Evolutionary conservation across 2,888 invertebrate species (phyloP), one percentile per base, ranked within the genome.

Genomic region (Coremacera marginata): DNA sequence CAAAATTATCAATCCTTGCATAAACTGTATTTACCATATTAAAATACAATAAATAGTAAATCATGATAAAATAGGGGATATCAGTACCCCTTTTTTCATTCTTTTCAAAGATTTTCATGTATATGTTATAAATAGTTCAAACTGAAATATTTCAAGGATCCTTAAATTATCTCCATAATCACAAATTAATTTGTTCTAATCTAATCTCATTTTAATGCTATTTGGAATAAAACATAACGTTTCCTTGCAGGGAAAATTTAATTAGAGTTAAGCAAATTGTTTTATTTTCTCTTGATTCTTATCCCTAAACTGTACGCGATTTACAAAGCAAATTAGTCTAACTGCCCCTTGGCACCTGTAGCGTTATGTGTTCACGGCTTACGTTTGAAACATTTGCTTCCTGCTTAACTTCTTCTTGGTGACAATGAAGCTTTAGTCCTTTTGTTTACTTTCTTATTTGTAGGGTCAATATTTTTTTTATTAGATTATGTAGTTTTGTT

Each of bases 221-320:
- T 44, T 11, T 44, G 11, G 11, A 44, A 11, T 14, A 44, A 44
- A 44, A 44, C 44, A 44, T 14, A 44, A 44, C 1, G 44, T 44
- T 44, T 44, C 14, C 55, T 22, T 55, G 55, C 19, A n/a, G 37
- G 34, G 63, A 34, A 19, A 82, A 82, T 82, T 80, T 82, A 82
- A 82, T 82, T 82, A 82, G 80, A 82, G 80, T 82, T 82, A 79
- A 78, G 80, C 79, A 82, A 82, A 82, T 81, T 80, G 82, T 82
- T 80, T 82, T 82, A 82, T 81, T 82, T 80, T 80, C 81, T 82
- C 70, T 80, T 81, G 80, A 81, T 82, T 80, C 79, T 81, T 81
- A 78, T 80, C 79, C 79, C 79, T 79, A 80, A 80, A 79, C 76
- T 71, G 77, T 70, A 49, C 75, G 77, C 73, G 77, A 71, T 55